Evolutionary conservation across 2,113 vertebrate genomes (phyloP).

Genomic region (Benthochromis sp.): DNA sequence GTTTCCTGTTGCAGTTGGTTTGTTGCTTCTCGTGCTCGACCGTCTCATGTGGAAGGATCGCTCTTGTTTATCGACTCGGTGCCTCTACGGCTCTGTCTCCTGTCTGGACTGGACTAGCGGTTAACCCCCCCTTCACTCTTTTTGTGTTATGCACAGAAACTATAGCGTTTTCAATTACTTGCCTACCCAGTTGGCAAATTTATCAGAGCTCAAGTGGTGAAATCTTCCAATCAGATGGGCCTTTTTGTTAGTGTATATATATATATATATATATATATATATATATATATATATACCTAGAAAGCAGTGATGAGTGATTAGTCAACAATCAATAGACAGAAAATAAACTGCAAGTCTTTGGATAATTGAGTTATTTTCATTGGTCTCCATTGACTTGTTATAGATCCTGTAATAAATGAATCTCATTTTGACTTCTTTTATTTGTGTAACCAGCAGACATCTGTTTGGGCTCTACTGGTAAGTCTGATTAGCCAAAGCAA

Average conservation of each 20-base stretch:
- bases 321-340: not conserved
- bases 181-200: not conserved
- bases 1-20: not conserved
- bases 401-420: not conserved
- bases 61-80: conserved; percentile 49
- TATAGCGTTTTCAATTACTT: not conserved
- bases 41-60: conserved; percentile 23
- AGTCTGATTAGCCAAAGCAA: not conserved
- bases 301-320: not conserved
- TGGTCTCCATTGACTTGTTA: not conserved
- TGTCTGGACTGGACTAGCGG: not conserved
- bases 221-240: not conserved
- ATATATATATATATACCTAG: not conserved
- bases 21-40: not conserved
- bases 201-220: not conserved
- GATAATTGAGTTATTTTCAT: not conserved
- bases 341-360: not conserved
- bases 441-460: not conserved
- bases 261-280: too few relatives aligned
- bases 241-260: not conserved
- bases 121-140: not conserved
- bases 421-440: not conserved
- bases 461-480: not conserved
- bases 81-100: conserved; percentile 22
- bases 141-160: not conserved